Percentiles rank a stretch among this genome's conserved stretches.
phyloP scores from a whole-genome alignment of 2,888 invertebrate species.

The Cataglyphis altisquamis region DNA sequence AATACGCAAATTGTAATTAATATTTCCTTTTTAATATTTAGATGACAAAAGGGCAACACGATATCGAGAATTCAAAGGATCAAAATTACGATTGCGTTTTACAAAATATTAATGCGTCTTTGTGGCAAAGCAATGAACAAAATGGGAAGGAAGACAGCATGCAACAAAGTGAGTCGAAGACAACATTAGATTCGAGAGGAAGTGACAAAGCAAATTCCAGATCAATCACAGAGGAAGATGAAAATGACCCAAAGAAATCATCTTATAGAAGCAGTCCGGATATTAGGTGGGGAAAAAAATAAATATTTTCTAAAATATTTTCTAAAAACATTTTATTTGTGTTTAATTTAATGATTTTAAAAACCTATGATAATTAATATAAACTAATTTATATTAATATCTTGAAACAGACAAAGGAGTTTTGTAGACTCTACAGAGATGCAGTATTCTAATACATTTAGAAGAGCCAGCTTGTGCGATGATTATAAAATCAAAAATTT shows the following conservation, averaged over 20 bases:
- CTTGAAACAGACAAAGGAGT: conserved; percentile 72
- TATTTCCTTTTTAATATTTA: neutral
- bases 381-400: neutral
- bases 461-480: conserved; percentile 75
- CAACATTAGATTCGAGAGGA: conserved; percentile 75
- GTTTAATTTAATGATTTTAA: neutral
- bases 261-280: conserved; percentile 67
- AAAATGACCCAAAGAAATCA: conserved; percentile 70
- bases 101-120: conserved; percentile 79
- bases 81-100: conserved; percentile 78
- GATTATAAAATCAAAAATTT: conserved; percentile 68
- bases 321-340: neutral
- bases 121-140: conserved; percentile 73
- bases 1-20: neutral
- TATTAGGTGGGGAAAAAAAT: conserved; percentile 73
- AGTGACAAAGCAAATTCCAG: conserved; percentile 75
- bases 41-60: neutral
- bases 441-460: conserved; percentile 58
- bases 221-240: conserved; percentile 68
- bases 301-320: neutral
- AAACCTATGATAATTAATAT: neutral
- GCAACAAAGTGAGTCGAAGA: conserved; percentile 74
- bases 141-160: conserved; percentile 74
- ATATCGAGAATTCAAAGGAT: conserved; percentile 69
- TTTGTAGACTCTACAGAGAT: conserved; percentile 74